A percentile compares a stretch with the other conserved stretches of the same genome.
Evolutionary conservation across 35 echinoderm and acorn worm genomes (phyloP).

Genomic region (Ptychodera flava): DNA sequence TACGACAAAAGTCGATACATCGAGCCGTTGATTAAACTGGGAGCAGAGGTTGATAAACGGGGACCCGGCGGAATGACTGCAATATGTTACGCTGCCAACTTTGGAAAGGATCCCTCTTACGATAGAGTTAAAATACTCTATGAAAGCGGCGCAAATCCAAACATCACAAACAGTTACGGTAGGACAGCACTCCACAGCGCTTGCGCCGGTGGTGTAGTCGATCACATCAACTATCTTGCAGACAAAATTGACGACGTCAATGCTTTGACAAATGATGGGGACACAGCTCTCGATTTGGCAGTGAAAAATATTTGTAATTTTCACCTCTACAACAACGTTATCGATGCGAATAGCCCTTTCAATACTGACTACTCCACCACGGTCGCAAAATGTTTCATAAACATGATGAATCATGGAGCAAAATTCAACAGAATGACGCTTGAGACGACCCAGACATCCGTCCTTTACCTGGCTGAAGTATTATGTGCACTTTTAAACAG

Average conservation of each 20-base stretch:
- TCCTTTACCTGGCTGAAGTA: not conserved
- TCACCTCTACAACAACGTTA: not conserved
- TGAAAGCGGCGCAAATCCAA: not conserved
- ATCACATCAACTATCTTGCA: not conserved
- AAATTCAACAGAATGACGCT: not conserved
- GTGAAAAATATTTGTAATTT: not conserved
- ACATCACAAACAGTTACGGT: not conserved
- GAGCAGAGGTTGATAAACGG: not conserved
- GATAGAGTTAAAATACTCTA: not conserved
- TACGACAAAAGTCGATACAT: not conserved
- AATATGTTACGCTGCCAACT: not conserved
- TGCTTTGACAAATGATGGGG: not conserved
- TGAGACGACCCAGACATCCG: not conserved
- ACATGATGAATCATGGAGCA: not conserved
- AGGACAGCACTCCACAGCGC: not conserved
- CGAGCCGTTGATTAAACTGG: not conserved
- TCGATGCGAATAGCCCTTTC: not conserved
- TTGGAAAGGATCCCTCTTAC: not conserved
- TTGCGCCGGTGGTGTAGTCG: not conserved
- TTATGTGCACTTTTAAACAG: not conserved
- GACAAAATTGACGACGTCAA: not conserved
- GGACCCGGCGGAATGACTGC: not conserved
- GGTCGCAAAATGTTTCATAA: not conserved
- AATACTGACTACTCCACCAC: not conserved
- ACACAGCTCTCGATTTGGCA: not conserved